Evolutionary conservation across 2,888 invertebrate species (phyloP).

Genomic region (Drosophila algonquin): DNA sequence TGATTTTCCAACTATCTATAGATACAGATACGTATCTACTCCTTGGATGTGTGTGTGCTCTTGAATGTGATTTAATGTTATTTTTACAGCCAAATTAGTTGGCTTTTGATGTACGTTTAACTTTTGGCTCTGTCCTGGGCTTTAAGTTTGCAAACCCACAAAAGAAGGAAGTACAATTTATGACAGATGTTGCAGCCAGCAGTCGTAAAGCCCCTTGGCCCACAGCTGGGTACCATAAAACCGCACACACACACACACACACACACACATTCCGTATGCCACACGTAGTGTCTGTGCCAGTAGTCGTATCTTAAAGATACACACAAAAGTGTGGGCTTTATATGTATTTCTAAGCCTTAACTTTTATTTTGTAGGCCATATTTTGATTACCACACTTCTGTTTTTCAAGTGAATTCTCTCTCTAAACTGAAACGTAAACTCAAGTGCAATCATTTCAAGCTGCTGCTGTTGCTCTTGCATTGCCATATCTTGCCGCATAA

Average conservation of each 20-base stretch:
- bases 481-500: conserved; percentile 45
- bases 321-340: conserved; percentile 1
- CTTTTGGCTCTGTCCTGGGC: conserved; percentile 25
- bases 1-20: conserved; percentile 55
- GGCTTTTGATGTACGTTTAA: conserved; percentile 75
- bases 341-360: conserved; percentile 21
- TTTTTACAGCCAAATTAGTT: conserved; percentile 80
- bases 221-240: conserved; percentile 2
- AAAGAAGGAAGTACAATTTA: conserved; percentile 30
- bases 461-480: conserved; percentile 56
- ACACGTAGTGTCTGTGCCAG: not conserved
- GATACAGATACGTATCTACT: not conserved
- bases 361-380: conserved; percentile 37
- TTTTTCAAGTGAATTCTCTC: conserved; percentile 17
- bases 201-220: conserved; percentile 51
- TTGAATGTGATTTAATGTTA: conserved; percentile 79
- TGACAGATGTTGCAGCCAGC: conserved; percentile 21
- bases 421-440: conserved; percentile 30
- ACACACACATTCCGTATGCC: not conserved
- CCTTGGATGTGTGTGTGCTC: conserved; percentile 10
- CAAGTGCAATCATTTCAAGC: conserved; percentile 72
- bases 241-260: not conserved
- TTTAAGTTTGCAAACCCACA: conserved; percentile 43
- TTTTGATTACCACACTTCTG: conserved; percentile 54
- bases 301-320: conserved; percentile 17